These are phyloP conservation scores for Papilio dardanus DNA, from an alignment of 1,140 invertebrate species.

Conservation along the genomic window DNA sequence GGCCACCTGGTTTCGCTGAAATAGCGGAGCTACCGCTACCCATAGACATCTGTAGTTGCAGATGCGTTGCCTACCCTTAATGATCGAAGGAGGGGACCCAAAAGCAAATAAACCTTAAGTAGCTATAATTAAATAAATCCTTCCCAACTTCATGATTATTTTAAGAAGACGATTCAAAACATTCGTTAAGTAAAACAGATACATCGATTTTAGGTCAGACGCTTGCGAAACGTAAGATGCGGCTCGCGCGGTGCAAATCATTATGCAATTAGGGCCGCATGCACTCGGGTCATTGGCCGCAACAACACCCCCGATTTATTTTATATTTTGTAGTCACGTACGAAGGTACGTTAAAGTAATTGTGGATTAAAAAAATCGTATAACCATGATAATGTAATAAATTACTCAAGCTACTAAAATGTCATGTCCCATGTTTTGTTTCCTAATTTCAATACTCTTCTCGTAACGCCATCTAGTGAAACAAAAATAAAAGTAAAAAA, in stretches of 20 bases:
- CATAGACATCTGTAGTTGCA: too few species aligned
- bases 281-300: conserved; percentile 55
- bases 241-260: conserved; percentile 58
- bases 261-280: conserved; percentile 70
- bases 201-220: conserved; percentile 25
- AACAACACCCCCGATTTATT: conserved; percentile 57
- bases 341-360: neutral
- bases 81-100: too few species aligned
- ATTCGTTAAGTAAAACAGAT: neutral
- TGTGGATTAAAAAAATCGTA: neutral
- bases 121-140: neutral
- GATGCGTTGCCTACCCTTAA: too few species aligned
- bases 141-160: neutral
- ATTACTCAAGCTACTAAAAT: neutral
- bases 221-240: conserved; percentile 54
- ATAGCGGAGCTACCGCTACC: too few species aligned
- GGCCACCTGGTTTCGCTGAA: too few species aligned
- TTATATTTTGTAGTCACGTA: conserved; percentile 5
- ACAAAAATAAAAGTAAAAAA: too few species aligned
- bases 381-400: neutral
- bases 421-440: neutral
- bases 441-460: too few species aligned
- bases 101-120: too few species aligned
- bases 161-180: neutral
- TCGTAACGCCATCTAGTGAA: too few species aligned